These are phyloP conservation scores for Danio jaintianensis DNA, from an alignment of 2,797 vertebrate species.

Conservation along the genomic window DNA sequence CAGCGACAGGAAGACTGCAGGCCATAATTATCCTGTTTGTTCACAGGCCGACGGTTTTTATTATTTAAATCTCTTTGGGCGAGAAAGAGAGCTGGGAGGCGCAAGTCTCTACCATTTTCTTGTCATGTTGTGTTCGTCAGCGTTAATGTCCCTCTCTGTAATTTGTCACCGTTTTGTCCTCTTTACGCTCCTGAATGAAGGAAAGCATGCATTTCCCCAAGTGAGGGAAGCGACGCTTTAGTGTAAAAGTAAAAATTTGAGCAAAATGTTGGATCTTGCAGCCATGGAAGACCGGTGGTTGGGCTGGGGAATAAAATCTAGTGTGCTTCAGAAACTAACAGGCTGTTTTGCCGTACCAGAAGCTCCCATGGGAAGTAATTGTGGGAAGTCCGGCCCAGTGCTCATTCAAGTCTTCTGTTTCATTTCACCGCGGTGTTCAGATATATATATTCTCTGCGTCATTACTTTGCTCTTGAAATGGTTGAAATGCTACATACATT, in stretches of 20 bases:
- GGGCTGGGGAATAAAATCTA: constrained; percentile 59
- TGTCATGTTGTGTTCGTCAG: constrained; percentile 79
- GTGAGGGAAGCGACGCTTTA: constrained; percentile 57
- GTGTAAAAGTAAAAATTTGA: constrained; percentile 67
- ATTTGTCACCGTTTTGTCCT: constrained; percentile 76
- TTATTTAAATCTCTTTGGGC: constrained; percentile 89
- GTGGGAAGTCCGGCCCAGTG: constrained; percentile 42
- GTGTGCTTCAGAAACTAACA: constrained; percentile 44
- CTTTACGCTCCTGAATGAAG: constrained; percentile 72
- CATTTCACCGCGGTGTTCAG: constrained; percentile 16
- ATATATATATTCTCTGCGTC: constrained; percentile 31
- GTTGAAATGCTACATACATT: constrained; percentile 19
- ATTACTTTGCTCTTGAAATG: constrained; percentile 37
- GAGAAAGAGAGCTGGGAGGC: constrained; percentile 79
- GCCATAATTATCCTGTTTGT: constrained; percentile 90
- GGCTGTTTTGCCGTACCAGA: constrained; percentile 42
- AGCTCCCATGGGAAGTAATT: constrained; percentile 44
- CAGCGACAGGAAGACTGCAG: constrained; percentile 81
- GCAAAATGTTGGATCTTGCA: constrained; percentile 67
- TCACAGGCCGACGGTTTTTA: constrained; percentile 84
- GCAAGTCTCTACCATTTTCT: constrained; percentile 77
- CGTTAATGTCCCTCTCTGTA: constrained; percentile 77
- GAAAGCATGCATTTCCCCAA: constrained; percentile 64
- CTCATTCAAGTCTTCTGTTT: constrained; percentile 16
- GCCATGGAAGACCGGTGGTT: constrained; percentile 18